Evolutionary conservation across 2,888 invertebrate species (phyloP).

Genomic region (Dicycla oo): DNA sequence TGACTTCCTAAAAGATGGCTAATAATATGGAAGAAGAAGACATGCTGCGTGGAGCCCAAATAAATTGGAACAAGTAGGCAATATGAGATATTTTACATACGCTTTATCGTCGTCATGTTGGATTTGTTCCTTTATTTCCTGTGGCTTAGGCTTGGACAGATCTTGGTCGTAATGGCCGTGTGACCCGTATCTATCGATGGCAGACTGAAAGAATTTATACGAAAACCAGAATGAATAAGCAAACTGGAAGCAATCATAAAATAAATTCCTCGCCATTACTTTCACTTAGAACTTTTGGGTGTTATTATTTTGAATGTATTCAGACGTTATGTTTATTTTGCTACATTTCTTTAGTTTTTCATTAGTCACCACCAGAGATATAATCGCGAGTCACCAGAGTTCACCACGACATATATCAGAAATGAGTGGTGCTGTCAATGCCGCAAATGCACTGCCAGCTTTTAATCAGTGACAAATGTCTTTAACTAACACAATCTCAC

Average conservation of each 20-base stretch:
- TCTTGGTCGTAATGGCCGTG: not conserved
- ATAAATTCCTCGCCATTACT: not conserved
- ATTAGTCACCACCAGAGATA: not conserved
- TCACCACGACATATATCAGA: not conserved
- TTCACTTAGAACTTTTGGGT: not conserved
- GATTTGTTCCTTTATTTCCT: not conserved
- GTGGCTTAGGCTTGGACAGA: no score
- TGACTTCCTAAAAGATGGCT: no score
- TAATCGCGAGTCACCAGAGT: not conserved
- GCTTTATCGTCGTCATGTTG: not conserved
- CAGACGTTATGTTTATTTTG: slow-evolving; percentile 1
- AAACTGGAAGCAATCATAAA: slow-evolving; percentile 10
- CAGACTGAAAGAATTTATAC: slow-evolving; percentile 34
- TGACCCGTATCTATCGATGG: not conserved
- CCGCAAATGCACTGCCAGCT: not conserved
- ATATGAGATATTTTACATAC: slow-evolving; percentile 11
- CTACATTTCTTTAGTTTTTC: not conserved
- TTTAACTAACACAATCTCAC: not conserved
- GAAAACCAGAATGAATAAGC: slow-evolving; percentile 28
- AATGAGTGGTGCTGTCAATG: slow-evolving; percentile 18
- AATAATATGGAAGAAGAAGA: no score
- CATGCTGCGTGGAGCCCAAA: no score
- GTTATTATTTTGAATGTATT: not conserved
- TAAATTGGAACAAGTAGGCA: no score
- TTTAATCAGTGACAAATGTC: not conserved